Evolutionary conservation across 2,113 vertebrate genomes (phyloP).

Genomic region (Centropus unirufus): DNA sequence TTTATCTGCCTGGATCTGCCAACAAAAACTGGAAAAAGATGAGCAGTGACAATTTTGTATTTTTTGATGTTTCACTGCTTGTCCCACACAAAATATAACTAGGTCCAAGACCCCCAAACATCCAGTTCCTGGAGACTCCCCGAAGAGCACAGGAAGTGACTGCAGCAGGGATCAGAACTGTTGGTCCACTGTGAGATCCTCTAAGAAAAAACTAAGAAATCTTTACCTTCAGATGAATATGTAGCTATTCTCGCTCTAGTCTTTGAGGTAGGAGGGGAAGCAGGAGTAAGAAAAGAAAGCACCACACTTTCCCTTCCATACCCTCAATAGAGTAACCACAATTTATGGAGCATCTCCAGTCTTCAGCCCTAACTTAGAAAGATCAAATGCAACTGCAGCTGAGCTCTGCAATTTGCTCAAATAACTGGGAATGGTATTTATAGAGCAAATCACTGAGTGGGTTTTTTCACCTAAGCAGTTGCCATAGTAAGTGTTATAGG

Average conservation of each 20-base stretch:
- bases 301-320: neutral
- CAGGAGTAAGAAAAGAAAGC: neutral
- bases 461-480: neutral
- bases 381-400: neutral
- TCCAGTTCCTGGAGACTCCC: neutral
- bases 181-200: neutral
- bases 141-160: neutral
- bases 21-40: neutral
- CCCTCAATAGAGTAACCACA: neutral
- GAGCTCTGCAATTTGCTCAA: neutral
- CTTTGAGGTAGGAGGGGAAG: neutral
- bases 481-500: neutral
- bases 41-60: neutral
- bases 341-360: neutral
- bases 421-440: neutral
- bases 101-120: neutral
- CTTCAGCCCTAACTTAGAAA: neutral
- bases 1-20: neutral
- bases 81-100: neutral
- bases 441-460: neutral
- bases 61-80: neutral
- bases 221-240: neutral
- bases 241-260: neutral
- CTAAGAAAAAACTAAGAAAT: neutral
- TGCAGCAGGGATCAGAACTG: neutral